Percentiles rank a stretch among this genome's conserved stretches.
phyloP scores from a whole-genome alignment of 2,113 vertebrate species.

The Protobothrops mucrosquamatus region DNA sequence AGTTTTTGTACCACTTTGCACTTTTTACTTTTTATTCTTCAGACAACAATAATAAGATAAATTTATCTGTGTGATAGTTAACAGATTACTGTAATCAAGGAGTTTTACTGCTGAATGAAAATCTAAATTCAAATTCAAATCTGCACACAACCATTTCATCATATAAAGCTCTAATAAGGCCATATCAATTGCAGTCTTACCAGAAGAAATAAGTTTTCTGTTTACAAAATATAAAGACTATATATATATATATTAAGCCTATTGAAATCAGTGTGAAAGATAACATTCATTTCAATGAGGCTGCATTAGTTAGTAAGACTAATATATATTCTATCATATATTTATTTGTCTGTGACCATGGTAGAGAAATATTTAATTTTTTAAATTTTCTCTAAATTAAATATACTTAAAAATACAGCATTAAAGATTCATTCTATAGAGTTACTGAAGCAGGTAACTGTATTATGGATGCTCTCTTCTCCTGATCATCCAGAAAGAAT shows the following conservation, averaged over 20 bases:
- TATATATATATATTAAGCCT: neutral
- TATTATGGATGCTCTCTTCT: neutral
- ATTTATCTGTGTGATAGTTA: neutral
- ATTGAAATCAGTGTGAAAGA: neutral
- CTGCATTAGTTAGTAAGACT: neutral
- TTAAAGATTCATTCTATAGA: neutral
- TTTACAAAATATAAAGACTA: neutral
- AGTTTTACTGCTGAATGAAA: neutral
- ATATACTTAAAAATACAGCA: neutral
- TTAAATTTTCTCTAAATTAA: neutral
- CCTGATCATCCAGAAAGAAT: neutral
- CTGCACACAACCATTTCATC: neutral
- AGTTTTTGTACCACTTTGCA: neutral
- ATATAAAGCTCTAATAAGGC: neutral
- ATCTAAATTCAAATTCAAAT: neutral
- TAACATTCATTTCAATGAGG: neutral
- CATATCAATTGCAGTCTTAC: neutral
- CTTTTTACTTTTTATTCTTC: neutral
- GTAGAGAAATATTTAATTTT: neutral
- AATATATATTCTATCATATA: neutral
- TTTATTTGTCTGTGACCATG: neutral
- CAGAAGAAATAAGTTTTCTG: neutral
- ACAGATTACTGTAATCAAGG: neutral
- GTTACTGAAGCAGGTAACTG: neutral
- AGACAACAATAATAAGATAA: neutral